Conservation (phyloP, 2,888 invertebrate species). For the Polymixis lichenea region DNA sequence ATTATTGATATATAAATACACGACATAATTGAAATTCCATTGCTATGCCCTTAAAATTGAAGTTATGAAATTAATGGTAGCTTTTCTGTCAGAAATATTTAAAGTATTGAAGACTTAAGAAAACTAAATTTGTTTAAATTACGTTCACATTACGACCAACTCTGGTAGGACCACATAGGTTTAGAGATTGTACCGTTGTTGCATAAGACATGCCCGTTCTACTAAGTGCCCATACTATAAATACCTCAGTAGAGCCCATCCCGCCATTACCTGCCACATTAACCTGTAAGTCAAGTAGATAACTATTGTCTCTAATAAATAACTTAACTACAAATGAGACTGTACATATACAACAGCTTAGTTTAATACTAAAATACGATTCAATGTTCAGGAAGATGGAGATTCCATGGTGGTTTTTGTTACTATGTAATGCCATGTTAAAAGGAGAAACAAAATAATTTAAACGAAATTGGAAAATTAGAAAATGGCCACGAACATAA, state of each 20-base stretch:
- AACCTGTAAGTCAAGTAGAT: neutral
- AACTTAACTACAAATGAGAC: neutral
- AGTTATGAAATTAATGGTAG: neutral
- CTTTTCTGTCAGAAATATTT: neutral
- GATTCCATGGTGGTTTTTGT: neutral
- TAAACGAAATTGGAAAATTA: neutral
- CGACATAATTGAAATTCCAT: neutral
- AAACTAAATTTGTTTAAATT: neutral
- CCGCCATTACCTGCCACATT: slow-evolving; percentile 5
- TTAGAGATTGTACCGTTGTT: slow-evolving; percentile 8
- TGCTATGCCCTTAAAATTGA: neutral
- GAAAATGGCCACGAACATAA: neutral
- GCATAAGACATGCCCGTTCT: slow-evolving; percentile 17
- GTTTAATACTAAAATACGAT: neutral
- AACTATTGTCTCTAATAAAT: slow-evolving; percentile 1
- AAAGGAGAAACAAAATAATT: too few relatives aligned
- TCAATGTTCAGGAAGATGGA: neutral
- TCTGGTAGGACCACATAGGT: neutral
- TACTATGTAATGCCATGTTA: neutral
- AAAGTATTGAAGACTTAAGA: neutral
- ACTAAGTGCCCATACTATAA: slow-evolving; percentile 21
- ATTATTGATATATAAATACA: neutral
- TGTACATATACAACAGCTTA: slow-evolving; percentile 5
- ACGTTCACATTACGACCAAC: neutral
- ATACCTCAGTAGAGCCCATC: slow-evolving; percentile 12